Evolutionary conservation across 2,888 invertebrate species (phyloP).

Genomic region (Drosophila kanekoi): DNA sequence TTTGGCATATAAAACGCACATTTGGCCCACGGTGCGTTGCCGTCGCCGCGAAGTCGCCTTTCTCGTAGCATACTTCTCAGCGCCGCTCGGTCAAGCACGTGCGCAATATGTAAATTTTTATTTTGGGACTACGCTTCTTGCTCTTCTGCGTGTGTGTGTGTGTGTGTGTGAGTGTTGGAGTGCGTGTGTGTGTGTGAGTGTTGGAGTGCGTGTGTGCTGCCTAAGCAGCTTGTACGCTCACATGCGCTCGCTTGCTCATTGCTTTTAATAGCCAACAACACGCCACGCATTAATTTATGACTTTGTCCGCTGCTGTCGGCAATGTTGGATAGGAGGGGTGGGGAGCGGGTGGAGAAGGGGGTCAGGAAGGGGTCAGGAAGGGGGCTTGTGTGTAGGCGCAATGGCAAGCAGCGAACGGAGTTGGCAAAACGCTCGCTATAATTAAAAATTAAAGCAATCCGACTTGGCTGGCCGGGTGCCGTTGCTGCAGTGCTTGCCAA

Average conservation of each 20-base stretch:
- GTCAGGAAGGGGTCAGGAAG: not conserved
- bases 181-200: slow-evolving; percentile 26
- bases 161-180: slow-evolving; percentile 59
- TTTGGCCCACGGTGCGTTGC: slow-evolving; percentile 11
- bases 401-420: slow-evolving; percentile 52
- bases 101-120: slow-evolving; percentile 75
- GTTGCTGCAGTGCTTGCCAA: slow-evolving; percentile 26
- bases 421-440: slow-evolving; percentile 39
- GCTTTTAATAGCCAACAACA: slow-evolving; percentile 81
- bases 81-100: slow-evolving; percentile 68
- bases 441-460: slow-evolving; percentile 57
- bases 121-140: slow-evolving; percentile 30
- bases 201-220: slow-evolving; percentile 36
- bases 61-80: slow-evolving; percentile 50
- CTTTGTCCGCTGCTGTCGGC: slow-evolving; percentile 43
- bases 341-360: not conserved
- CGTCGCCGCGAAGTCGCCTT: slow-evolving; percentile 64
- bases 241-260: slow-evolving; percentile 78
- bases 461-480: slow-evolving; percentile 13
- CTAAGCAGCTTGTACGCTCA: slow-evolving; percentile 71
- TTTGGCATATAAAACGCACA: not conserved
- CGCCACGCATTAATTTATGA: slow-evolving; percentile 79
- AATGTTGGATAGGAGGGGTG: not conserved
- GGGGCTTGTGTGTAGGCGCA: slow-evolving; percentile 12
- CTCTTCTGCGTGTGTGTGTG: slow-evolving; percentile 62